Percentiles rank a stretch among this genome's conserved stretches.
Evolutionary conservation across 2,113 vertebrate genomes (phyloP).

Genomic region (Mionectes macconnelli): DNA sequence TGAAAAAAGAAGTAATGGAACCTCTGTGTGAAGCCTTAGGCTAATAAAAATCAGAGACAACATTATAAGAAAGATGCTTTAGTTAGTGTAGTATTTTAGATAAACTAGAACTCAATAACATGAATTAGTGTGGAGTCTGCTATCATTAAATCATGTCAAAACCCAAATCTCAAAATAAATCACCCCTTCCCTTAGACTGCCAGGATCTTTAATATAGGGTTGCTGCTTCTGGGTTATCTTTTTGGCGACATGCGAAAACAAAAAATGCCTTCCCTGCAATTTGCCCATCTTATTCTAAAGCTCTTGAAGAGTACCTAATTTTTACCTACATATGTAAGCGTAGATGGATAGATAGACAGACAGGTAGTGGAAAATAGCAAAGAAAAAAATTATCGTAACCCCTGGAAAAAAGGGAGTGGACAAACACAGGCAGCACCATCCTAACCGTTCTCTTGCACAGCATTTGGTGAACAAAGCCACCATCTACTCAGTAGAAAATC

Average conservation of each 20-base stretch:
- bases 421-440: not conserved
- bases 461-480: conserved; percentile 3
- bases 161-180: not conserved
- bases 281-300: not conserved
- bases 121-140: not conserved
- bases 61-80: not conserved
- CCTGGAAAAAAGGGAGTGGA: not conserved
- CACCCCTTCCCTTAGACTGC: not conserved
- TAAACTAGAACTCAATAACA: not conserved
- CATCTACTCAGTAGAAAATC: not conserved
- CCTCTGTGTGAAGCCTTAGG: not conserved
- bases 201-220: not conserved
- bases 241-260: not conserved
- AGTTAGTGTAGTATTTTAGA: not conserved
- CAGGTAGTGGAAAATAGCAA: not conserved
- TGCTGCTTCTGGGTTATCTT: not conserved
- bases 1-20: not conserved
- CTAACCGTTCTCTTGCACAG: not conserved
- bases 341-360: no score
- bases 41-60: not conserved
- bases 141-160: not conserved
- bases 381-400: not conserved
- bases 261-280: not conserved
- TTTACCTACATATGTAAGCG: not conserved
- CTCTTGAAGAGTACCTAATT: not conserved